A percentile compares a stretch with the other conserved stretches of the same genome.
These are phyloP conservation scores for Rhagonycha fulva DNA, from an alignment of 2,888 invertebrate species.

Conservation along the genomic window DNA sequence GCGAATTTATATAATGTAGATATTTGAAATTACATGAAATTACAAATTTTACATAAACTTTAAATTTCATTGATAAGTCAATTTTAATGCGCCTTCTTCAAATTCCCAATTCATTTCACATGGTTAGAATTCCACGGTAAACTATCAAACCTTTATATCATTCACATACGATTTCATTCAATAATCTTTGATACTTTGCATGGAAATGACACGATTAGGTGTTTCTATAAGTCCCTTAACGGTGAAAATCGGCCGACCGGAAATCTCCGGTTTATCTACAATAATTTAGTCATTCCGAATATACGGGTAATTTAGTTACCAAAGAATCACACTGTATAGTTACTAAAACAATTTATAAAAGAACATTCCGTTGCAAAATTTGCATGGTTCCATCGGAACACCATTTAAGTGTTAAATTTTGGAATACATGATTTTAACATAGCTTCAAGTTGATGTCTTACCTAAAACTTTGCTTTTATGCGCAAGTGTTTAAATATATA, in stretches of 20 bases:
- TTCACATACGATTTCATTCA: background rate
- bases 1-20: conserved; percentile 39
- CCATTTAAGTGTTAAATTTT: conserved; percentile 46
- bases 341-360: background rate
- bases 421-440: conserved; percentile 46
- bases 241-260: background rate
- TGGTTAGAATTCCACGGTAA: background rate
- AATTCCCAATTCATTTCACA: background rate
- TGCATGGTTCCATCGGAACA: conserved; percentile 45
- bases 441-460: conserved; percentile 32
- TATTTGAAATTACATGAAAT: conserved; percentile 37
- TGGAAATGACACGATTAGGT: background rate
- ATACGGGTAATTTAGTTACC: background rate
- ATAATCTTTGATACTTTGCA: background rate
- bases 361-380: conserved; percentile 28
- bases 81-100: background rate
- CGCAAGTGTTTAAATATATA: conserved; percentile 23
- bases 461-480: conserved; percentile 38
- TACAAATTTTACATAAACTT: conserved; percentile 40
- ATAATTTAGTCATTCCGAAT: background rate
- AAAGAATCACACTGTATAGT: background rate
- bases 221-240: background rate
- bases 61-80: conserved; percentile 34
- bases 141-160: background rate
- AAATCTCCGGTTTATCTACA: background rate